phyloP scores from a whole-genome alignment of 2,797 vertebrate genomes.

The Acrossocheilus wenchowensis region DNA sequence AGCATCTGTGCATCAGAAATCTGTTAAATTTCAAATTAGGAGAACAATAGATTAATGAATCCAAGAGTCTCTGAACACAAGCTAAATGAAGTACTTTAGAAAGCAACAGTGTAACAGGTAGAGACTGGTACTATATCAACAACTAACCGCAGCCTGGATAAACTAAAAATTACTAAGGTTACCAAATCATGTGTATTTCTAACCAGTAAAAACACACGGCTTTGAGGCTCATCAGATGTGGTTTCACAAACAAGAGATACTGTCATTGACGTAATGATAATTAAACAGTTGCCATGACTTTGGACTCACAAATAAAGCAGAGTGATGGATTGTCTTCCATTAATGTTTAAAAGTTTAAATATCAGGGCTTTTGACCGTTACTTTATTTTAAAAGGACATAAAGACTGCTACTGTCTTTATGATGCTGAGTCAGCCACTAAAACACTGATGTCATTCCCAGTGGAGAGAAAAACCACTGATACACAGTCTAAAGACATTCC shows the following conservation, averaged over 20 bases:
- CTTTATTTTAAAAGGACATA: slow-evolving; percentile 27
- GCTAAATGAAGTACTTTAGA: slow-evolving; percentile 27
- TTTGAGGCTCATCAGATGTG: not conserved
- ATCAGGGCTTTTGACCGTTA: not conserved
- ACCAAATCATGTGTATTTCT: not conserved
- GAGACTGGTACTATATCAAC: slow-evolving; percentile 43
- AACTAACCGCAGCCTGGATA: slow-evolving; percentile 18
- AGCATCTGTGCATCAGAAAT: not conserved
- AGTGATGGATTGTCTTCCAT: slow-evolving; percentile 9
- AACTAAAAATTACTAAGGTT: slow-evolving; percentile 11
- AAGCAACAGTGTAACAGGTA: slow-evolving; percentile 37
- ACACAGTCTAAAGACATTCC: slow-evolving; percentile 7
- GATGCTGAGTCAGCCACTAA: slow-evolving; percentile 19
- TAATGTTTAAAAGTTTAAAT: slow-evolving; percentile 7
- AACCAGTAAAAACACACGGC: slow-evolving; percentile 18
- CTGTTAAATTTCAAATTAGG: slow-evolving; percentile 25
- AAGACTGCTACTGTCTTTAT: slow-evolving; percentile 10
- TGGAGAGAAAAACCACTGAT: not conserved
- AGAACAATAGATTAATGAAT: slow-evolving; percentile 35
- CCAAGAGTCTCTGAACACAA: slow-evolving; percentile 14
- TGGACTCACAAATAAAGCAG: slow-evolving; percentile 23
- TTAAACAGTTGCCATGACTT: slow-evolving; percentile 34
- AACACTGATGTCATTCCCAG: slow-evolving; percentile 16
- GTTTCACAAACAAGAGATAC: slow-evolving; percentile 16
- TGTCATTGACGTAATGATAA: slow-evolving; percentile 25